These are phyloP conservation scores for Ochlodes sylvanus DNA, from an alignment of 2,888 invertebrate genomes.

Conservation along the genomic window DNA sequence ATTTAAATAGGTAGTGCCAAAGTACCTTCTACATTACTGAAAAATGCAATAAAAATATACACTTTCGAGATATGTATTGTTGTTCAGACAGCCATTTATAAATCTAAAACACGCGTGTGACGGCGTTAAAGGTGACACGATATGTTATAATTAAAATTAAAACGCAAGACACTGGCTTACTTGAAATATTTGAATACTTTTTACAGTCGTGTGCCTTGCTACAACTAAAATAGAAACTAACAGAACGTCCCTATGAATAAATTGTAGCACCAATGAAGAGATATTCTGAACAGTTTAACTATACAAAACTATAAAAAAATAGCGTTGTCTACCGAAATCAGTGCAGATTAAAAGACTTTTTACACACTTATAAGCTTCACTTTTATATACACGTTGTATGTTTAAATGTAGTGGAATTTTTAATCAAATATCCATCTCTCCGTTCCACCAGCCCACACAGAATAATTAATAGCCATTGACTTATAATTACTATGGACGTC, in stretches of 20 bases:
- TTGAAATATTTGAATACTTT: conserved; percentile 16
- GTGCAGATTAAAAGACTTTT: background rate
- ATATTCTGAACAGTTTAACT: conserved; percentile 33
- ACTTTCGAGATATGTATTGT: conserved; percentile 25
- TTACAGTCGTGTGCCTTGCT: conserved; percentile 24
- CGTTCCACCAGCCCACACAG: no score
- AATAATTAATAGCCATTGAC: no score
- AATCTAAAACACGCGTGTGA: conserved; percentile 15
- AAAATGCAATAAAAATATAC: conserved; percentile 9
- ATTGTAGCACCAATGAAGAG: conserved; percentile 37
- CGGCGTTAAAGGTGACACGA: conserved; percentile 21
- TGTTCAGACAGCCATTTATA: conserved; percentile 30
- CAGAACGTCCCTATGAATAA: conserved; percentile 33
- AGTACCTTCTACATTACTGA: background rate
- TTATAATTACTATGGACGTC: no score
- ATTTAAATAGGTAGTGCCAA: no score
- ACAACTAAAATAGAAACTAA: conserved; percentile 16
- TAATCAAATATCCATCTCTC: no score
- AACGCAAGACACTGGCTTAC: conserved; percentile 16
- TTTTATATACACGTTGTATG: background rate
- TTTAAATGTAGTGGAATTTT: no score
- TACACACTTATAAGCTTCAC: background rate
- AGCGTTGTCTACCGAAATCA: background rate
- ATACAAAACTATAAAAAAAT: conserved; percentile 8
- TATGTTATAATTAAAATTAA: background rate